phyloP scores from a whole-genome alignment of 2,888 invertebrate genomes.

The Drosophila algonquin region DNA sequence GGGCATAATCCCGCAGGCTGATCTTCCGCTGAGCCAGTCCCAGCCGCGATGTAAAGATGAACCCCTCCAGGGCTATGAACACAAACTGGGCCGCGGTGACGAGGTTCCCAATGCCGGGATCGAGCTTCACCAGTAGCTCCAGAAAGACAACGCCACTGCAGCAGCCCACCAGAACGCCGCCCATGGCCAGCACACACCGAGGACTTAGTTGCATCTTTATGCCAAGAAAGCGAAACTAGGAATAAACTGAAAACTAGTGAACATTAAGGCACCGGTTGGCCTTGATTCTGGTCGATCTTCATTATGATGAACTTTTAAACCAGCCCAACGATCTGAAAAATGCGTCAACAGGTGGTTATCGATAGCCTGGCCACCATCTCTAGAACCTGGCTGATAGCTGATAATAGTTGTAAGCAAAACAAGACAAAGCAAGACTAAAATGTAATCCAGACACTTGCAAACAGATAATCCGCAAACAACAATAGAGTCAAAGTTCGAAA shows the following conservation, averaged over 20 bases:
- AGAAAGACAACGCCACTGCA: slow-evolving; percentile 94
- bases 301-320: slow-evolving; percentile 26
- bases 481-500: neutral
- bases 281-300: slow-evolving; percentile 13
- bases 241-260: neutral
- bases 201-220: slow-evolving; percentile 19
- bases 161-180: slow-evolving; percentile 92
- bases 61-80: slow-evolving; percentile 95
- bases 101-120: slow-evolving; percentile 96
- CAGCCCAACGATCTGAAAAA: slow-evolving; percentile 4
- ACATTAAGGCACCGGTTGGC: neutral
- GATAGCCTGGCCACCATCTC: slow-evolving; percentile 1
- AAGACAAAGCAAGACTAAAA: neutral
- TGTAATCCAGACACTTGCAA: neutral
- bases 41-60: slow-evolving; percentile 92
- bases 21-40: slow-evolving; percentile 90
- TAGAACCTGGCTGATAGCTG: slow-evolving; percentile 14
- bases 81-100: slow-evolving; percentile 98
- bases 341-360: slow-evolving; percentile 30
- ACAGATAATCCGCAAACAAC: neutral
- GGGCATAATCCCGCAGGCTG: slow-evolving; percentile 91
- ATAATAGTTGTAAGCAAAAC: neutral
- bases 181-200: slow-evolving; percentile 88
- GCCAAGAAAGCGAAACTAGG: neutral
- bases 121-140: slow-evolving; percentile 93